Percentiles rank a stretch among this genome's conserved stretches.
These are phyloP conservation scores for Maniola jurtina DNA, from an alignment of 1,140 invertebrate species.

Conservation along the genomic window DNA sequence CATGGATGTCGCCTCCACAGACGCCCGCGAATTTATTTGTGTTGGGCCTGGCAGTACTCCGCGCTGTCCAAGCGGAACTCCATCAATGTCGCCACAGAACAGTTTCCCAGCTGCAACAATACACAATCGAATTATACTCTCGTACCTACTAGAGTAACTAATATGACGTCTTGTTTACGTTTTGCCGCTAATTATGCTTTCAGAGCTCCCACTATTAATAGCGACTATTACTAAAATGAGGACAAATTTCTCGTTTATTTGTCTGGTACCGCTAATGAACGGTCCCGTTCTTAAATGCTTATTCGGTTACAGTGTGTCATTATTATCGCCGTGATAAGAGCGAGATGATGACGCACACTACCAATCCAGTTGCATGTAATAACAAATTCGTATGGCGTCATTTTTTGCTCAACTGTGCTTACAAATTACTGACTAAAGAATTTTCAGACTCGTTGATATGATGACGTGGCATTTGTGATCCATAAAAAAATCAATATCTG, in stretches of 20 bases:
- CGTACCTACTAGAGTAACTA: background rate
- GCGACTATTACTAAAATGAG: conserved; percentile 11
- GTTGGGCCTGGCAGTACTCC: conserved; percentile 97
- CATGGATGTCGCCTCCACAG: conserved; percentile 57
- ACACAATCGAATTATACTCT: conserved; percentile 14
- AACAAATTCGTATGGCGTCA: background rate
- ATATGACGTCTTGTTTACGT: conserved; percentile 18
- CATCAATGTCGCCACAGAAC: conserved; percentile 91
- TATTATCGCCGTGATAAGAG: conserved; percentile 11
- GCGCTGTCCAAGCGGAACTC: conserved; percentile 97
- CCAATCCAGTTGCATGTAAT: conserved; percentile 15
- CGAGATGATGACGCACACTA: conserved; percentile 7
- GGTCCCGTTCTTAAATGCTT: conserved; percentile 21
- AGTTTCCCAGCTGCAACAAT: conserved; percentile 75
- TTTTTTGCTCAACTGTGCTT: background rate
- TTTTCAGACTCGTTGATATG: too few relatives aligned
- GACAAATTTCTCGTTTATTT: conserved; percentile 19
- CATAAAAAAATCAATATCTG: background rate
- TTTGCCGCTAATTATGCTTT: conserved; percentile 20
- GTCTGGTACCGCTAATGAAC: conserved; percentile 5
- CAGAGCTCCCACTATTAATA: conserved; percentile 14
- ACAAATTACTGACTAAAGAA: background rate
- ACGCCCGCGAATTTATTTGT: conserved; percentile 87
- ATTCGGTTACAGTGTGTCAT: conserved; percentile 1
- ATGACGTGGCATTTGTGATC: too few relatives aligned